A percentile compares a stretch with the other conserved stretches of the same genome.
These are phyloP conservation scores for Scalopus aquaticus DNA, from an alignment of 2,113 vertebrate genomes.

Conservation along the genomic window DNA sequence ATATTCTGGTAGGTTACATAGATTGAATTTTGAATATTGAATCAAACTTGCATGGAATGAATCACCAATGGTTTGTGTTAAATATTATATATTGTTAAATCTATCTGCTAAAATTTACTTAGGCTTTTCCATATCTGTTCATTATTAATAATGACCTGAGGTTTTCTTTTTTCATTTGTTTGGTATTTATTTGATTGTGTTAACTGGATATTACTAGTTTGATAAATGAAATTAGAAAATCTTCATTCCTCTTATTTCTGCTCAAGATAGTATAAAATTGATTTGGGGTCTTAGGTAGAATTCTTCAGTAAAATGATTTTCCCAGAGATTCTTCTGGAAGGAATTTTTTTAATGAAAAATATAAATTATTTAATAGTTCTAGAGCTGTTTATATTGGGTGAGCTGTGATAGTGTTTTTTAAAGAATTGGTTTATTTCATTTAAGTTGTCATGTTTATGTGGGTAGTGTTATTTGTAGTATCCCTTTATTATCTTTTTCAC, in stretches of 20 bases:
- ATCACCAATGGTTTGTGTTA: neutral
- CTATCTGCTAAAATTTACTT: neutral
- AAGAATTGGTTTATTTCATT: neutral
- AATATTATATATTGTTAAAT: neutral
- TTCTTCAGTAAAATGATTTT: neutral
- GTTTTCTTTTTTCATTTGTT: neutral
- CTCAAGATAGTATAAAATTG: too few relatives aligned
- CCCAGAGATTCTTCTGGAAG: neutral
- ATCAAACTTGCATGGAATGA: neutral
- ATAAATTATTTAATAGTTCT: neutral
- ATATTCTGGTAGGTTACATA: neutral
- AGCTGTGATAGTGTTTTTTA: neutral
- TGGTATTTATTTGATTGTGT: neutral
- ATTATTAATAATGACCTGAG: neutral
- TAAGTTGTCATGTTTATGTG: neutral
- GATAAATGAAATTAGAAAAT: neutral
- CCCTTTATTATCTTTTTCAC: neutral
- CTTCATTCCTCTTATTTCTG: neutral
- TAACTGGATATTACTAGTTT: neutral
- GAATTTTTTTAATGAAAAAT: neutral
- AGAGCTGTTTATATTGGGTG: accelerated
- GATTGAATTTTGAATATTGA: neutral
- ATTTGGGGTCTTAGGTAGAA: neutral
- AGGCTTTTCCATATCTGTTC: neutral
- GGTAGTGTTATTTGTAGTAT: neutral